Evolutionary conservation across 2,113 vertebrate species (phyloP).

Genomic region (Paradisaea rubra): DNA sequence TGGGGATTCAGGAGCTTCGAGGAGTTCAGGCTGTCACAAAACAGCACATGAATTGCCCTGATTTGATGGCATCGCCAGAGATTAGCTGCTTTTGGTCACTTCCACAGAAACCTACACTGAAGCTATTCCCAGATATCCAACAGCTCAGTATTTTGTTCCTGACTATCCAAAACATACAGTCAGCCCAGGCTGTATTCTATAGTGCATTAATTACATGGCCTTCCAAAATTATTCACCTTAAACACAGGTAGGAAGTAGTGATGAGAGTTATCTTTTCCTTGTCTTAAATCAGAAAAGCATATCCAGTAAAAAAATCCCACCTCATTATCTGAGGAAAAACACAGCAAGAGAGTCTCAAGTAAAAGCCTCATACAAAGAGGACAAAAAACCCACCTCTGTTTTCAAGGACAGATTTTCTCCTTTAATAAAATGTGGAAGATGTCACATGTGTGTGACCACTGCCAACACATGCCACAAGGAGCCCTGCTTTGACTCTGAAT

Average conservation of each 20-base stretch:
- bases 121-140: background rate
- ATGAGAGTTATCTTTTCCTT: background rate
- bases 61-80: background rate
- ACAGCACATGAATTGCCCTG: background rate
- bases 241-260: background rate
- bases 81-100: background rate
- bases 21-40: background rate
- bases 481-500: background rate
- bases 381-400: background rate
- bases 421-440: background rate
- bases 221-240: background rate
- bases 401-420: background rate
- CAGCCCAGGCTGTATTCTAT: background rate
- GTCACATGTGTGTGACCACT: background rate
- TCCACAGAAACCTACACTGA: background rate
- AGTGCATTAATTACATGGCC: background rate
- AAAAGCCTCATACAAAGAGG: background rate
- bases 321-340: background rate
- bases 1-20: background rate
- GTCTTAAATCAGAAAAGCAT: background rate
- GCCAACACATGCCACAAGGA: background rate
- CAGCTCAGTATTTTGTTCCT: background rate
- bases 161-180: background rate
- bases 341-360: background rate
- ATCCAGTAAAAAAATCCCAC: background rate